phyloP scores from a whole-genome alignment of 2,797 vertebrate genomes.

The Odontamblyopus rebecca region DNA sequence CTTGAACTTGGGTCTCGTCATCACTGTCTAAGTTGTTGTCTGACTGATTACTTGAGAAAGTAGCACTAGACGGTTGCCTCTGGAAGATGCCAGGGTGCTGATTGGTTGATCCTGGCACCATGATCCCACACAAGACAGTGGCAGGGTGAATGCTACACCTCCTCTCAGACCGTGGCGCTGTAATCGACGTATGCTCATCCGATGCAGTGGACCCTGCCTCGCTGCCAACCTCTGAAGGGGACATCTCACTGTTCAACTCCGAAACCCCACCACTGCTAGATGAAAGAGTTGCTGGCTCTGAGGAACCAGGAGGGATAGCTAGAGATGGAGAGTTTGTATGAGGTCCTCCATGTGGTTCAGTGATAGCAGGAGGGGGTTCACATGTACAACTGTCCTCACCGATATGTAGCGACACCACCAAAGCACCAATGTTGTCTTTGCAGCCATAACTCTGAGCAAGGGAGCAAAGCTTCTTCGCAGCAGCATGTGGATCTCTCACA shows the following conservation, averaged over 20 bases:
- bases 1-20: constrained; percentile 90
- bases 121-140: constrained; percentile 71
- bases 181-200: constrained; percentile 65
- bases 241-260: constrained; percentile 92
- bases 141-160: constrained; percentile 91
- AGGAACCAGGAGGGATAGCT: constrained; percentile 60
- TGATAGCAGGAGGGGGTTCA: constrained; percentile 74
- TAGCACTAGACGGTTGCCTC: constrained; percentile 89
- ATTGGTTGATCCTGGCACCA: constrained; percentile 51
- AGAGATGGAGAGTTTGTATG: constrained; percentile 55
- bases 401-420: constrained; percentile 87
- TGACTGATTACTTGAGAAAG: constrained; percentile 94
- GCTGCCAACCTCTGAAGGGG: constrained; percentile 92
- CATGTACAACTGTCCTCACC: constrained; percentile 91
- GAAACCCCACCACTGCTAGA: constrained; percentile 90
- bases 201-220: constrained; percentile 95
- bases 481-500: constrained; percentile 84
- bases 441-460: constrained; percentile 96
- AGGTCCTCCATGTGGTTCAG: constrained; percentile 72
- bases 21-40: constrained; percentile 96
- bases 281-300: constrained; percentile 82
- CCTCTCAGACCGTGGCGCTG: constrained; percentile 79
- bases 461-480: constrained; percentile 95
- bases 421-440: constrained; percentile 90
- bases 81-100: constrained; percentile 82